These are phyloP conservation scores for Aulostomus chinensis DNA, from an alignment of 2,797 vertebrate species.

Conservation along the genomic window DNA sequence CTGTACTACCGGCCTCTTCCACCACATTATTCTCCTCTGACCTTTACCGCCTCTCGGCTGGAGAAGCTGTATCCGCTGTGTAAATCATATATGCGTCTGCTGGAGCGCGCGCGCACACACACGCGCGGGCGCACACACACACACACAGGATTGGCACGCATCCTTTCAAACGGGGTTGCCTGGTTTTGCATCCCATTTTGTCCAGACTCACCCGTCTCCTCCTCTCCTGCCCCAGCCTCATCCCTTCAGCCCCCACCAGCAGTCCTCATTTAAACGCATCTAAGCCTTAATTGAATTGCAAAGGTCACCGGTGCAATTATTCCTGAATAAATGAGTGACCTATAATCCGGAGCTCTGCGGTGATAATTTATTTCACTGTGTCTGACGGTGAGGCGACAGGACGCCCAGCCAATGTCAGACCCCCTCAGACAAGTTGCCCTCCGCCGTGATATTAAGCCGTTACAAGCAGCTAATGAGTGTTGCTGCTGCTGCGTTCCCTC, in stretches of 20 bases:
- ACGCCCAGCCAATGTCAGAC: constrained; percentile 57
- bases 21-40: constrained; percentile 77
- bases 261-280: constrained; percentile 79
- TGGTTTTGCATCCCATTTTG: no score
- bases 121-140: constrained; percentile 11
- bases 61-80: constrained; percentile 57
- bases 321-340: constrained; percentile 85
- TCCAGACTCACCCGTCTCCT: no score
- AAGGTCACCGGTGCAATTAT: constrained; percentile 86
- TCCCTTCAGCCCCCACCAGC: constrained; percentile 11
- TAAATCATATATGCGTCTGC: constrained; percentile 56
- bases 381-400: constrained; percentile 67
- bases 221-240: no score
- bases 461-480: constrained; percentile 74
- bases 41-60: constrained; percentile 64
- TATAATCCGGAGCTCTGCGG: constrained; percentile 65
- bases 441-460: constrained; percentile 60
- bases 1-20: constrained; percentile 47
- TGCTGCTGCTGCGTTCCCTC: constrained; percentile 32
- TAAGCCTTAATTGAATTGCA: constrained; percentile 85
- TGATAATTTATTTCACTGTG: constrained; percentile 74
- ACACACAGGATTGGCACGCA: no score
- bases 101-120: constrained; percentile 2
- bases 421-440: constrained; percentile 65
- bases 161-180: constrained; percentile 11